Evolutionary conservation across 1,140 invertebrate species (phyloP), one percentile per base, ranked within the genome.

Genomic region (Araneus ventricosus): DNA sequence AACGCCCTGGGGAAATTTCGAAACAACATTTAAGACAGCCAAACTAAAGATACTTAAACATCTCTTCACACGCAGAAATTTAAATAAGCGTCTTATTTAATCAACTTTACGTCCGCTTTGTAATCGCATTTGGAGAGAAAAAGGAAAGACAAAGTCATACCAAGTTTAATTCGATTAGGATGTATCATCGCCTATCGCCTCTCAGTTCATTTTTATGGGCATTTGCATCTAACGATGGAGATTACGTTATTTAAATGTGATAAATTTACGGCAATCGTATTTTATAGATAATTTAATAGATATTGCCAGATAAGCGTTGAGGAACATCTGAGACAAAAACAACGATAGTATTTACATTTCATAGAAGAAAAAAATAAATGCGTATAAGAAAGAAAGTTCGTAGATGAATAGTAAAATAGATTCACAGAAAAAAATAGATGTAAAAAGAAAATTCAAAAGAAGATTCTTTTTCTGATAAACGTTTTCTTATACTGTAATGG

Each of bases 141-240:
- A 75, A 37, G 30, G n/a, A 37, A 37, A 84, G 37, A 20, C 39
- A 41, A 84, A 84, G n/a, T 84, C 24, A 52, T 52, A 7, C 80
- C 27, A 52, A 84, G 41, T 22, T 45, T 45, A 52, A 84, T 84
- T 84, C 27, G 80, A 84, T 84, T 84, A 84, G 20, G 52, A 39
- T 3, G 41, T 39, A 52, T n/a, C 24, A n/a, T n/a, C 59, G 20
- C 1, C 6, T 6, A 7, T 63, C 20, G 17, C n/a, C 7, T 24
- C 22, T 22, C 59, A 24, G 24, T 63, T 3, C 59, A 63, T 27
- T 34, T 52, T 37, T 41, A 14, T 22, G 41, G 39, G n/a, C 20
- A 84, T 22, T 34, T 10, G 7, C 79, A 80, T 80, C 79, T 80
- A 41, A 4, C 10, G 79, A 10, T 27, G n/a, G 39, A 37, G 41